Conservation (phyloP, 2,113 vertebrate species). For the Sinocyclocheilus maitianheensis region DNA sequence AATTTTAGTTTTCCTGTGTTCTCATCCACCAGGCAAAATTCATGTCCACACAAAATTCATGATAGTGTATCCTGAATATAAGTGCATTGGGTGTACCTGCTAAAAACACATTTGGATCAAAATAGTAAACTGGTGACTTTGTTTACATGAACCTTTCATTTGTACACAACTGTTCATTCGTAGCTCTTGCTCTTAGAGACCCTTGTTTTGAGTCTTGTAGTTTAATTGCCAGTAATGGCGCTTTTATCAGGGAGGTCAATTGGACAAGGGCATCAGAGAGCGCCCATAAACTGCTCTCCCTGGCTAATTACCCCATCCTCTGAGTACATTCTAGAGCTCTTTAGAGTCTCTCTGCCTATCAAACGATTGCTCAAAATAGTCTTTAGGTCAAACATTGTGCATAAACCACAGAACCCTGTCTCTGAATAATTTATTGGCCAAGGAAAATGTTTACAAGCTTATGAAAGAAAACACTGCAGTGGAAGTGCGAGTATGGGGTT, state of each 20-base stretch:
- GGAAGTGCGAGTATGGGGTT: neutral
- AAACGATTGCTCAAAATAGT: constrained; percentile 56
- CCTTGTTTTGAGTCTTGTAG: constrained; percentile 53
- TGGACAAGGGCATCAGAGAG: constrained; percentile 46
- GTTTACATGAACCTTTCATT: neutral
- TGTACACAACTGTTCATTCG: neutral
- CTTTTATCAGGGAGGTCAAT: constrained; percentile 59
- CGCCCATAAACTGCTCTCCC: constrained; percentile 29
- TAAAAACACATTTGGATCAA: neutral
- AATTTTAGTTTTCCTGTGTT: neutral
- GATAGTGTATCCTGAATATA: neutral
- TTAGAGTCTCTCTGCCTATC: constrained; percentile 47
- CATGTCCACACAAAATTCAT: neutral
- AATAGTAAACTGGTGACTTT: neutral
- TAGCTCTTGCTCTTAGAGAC: constrained; percentile 35
- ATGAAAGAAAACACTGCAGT: constrained; percentile 27
- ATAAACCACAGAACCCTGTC: constrained; percentile 11
- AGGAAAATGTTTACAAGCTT: constrained; percentile 26
- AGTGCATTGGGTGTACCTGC: neutral
- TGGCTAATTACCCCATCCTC: constrained; percentile 49
- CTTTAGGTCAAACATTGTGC: constrained; percentile 25
- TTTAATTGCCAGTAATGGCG: constrained; percentile 57
- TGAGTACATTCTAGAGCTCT: constrained; percentile 25
- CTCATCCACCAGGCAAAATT: neutral
- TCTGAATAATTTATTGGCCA: constrained; percentile 47